Percentiles rank a stretch among this genome's conserved stretches.
Evolutionary conservation across 2,113 vertebrate genomes (phyloP).

Genomic region (Xiphias gladius): DNA sequence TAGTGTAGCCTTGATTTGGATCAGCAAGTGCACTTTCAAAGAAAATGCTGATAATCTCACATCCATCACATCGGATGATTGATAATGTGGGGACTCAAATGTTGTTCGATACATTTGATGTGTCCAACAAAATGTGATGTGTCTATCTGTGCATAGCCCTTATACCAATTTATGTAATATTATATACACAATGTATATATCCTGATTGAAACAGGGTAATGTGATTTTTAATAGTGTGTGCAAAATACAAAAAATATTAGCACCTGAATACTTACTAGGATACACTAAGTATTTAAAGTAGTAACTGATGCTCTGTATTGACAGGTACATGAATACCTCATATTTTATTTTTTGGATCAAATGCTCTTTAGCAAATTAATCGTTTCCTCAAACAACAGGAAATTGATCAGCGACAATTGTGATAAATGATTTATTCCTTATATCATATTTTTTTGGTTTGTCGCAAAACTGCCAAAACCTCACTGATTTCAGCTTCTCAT

Average conservation of each 20-base stretch:
- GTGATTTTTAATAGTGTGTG: no score
- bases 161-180: not conserved
- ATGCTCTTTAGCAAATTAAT: no score
- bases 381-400: not conserved
- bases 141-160: not conserved
- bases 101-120: not conserved
- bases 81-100: conserved; percentile 1
- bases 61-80: not conserved
- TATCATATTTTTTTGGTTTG: not conserved
- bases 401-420: not conserved
- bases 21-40: conserved; percentile 40
- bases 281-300: no score
- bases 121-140: no score
- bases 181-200: not conserved
- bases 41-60: conserved; percentile 31
- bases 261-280: no score
- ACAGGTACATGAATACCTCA: no score
- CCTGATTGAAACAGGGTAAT: not conserved
- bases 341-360: no score
- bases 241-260: no score
- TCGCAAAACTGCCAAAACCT: not conserved
- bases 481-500: not conserved
- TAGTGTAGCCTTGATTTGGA: conserved; percentile 57
- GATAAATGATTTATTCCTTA: not conserved
- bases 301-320: no score